Percentiles rank a stretch among this genome's conserved stretches.
Conservation (phyloP, 2,113 vertebrate genomes). For the Charina bottae region DNA sequence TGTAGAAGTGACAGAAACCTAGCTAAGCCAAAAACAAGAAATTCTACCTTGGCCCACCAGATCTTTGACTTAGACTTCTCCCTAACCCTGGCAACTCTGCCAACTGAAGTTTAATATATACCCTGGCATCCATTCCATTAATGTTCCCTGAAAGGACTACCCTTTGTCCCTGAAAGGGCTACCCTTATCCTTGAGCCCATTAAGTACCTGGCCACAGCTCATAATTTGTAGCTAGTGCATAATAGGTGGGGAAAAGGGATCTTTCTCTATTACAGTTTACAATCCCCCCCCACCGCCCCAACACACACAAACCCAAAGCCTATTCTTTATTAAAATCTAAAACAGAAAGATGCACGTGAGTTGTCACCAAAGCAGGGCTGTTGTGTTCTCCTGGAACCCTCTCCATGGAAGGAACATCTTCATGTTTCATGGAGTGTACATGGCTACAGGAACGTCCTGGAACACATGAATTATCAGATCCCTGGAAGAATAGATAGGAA, state of each 20-base stretch:
- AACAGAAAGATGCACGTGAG: not conserved
- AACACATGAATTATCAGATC: not conserved
- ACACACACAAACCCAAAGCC: not conserved
- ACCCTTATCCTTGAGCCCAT: not conserved
- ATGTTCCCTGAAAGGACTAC: not conserved
- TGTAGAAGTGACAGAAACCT: not conserved
- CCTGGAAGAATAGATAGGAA: not conserved
- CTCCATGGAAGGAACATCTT: not conserved
- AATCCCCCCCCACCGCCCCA: not conserved
- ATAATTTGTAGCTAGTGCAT: not conserved
- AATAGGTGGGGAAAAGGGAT: not conserved
- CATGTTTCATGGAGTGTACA: not conserved
- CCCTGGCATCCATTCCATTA: not conserved
- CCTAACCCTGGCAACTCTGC: not conserved
- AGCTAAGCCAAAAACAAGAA: not conserved
- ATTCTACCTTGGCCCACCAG: not conserved
- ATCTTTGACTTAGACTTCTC: not conserved
- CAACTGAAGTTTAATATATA: not conserved
- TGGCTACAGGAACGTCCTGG: not conserved
- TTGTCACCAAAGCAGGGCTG: not conserved
- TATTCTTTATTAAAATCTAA: not conserved
- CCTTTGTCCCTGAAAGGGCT: not conserved
- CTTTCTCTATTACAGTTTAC: not conserved
- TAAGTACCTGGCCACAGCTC: not conserved
- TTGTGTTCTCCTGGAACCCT: not conserved